phyloP scores from a whole-genome alignment of 2,113 vertebrate genomes.

The Dicentrarchus labrax region DNA sequence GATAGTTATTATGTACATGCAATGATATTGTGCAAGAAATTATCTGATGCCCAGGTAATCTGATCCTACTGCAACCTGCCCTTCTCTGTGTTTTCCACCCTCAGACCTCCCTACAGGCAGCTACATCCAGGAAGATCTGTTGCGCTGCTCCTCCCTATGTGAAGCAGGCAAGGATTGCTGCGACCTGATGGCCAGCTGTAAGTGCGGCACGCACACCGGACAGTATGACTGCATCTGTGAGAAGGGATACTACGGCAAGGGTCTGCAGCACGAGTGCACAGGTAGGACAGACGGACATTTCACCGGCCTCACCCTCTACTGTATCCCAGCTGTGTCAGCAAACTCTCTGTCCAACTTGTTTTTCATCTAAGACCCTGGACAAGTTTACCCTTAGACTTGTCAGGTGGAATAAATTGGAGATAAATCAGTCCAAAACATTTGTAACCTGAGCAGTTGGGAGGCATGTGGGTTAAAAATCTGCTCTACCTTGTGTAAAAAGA shows the following conservation, averaged over 20 bases:
- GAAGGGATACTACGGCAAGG: constrained; percentile 96
- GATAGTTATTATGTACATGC: not conserved
- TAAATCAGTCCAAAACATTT: not conserved
- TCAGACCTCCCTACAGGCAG: constrained; percentile 95
- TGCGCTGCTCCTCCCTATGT: constrained; percentile 91
- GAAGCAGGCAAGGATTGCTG: constrained; percentile 91
- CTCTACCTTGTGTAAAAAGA: not conserved
- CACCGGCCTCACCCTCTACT: not conserved
- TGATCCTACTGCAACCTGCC: not conserved
- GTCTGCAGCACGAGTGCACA: constrained; percentile 93
- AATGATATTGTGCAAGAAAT: not conserved
- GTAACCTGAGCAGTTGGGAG: not conserved
- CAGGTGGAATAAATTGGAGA: not conserved
- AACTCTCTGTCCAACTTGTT: not conserved
- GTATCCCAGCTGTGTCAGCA: not conserved
- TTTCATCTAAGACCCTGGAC: too few relatives aligned
- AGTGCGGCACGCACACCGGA: constrained; percentile 96
- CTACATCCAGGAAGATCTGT: constrained; percentile 95
- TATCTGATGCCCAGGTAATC: not conserved
- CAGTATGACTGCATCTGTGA: constrained; percentile 98
- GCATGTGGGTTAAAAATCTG: not conserved
- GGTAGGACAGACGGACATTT: constrained; percentile 79
- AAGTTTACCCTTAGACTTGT: not conserved
- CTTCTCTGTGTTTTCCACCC: not conserved
- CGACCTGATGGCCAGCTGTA: constrained; percentile 97